A percentile compares a stretch with the other conserved stretches of the same genome.
Conservation (phyloP, 2,797 vertebrate genomes). For the Sphenopsis melanotis region DNA sequence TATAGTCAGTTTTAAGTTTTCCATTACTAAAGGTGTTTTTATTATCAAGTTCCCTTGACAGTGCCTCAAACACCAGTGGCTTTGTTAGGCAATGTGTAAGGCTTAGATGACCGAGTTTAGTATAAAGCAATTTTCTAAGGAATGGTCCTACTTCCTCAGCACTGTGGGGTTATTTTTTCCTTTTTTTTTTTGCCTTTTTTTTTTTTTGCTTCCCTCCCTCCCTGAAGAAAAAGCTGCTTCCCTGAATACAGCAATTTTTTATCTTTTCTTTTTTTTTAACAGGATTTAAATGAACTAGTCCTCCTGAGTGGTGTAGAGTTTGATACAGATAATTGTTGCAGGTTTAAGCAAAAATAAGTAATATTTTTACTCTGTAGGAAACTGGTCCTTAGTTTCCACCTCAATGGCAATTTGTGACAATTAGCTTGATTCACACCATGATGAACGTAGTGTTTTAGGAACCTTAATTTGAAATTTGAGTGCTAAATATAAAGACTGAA, state of each 20-base stretch:
- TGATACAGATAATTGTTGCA: background rate
- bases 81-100: background rate
- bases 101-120: background rate
- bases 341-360: background rate
- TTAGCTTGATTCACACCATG: background rate
- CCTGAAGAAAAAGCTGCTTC: background rate
- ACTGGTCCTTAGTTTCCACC: background rate
- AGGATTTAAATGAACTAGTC: background rate
- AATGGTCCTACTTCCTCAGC: background rate
- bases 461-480: background rate
- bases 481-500: background rate
- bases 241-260: background rate
- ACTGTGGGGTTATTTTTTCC: background rate
- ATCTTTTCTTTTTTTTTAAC: background rate
- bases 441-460: background rate
- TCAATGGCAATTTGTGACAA: background rate
- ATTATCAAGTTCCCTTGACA: slow-evolving; percentile 22
- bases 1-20: background rate
- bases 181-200: background rate
- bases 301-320: background rate
- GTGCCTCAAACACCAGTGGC: background rate
- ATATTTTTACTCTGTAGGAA: background rate
- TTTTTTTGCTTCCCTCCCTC: background rate
- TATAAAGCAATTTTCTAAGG: background rate
- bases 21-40: slow-evolving; percentile 31